Base-by-base conservation (phyloP, 1,140 invertebrate species). In the Tetramorium alpestre region DNA sequence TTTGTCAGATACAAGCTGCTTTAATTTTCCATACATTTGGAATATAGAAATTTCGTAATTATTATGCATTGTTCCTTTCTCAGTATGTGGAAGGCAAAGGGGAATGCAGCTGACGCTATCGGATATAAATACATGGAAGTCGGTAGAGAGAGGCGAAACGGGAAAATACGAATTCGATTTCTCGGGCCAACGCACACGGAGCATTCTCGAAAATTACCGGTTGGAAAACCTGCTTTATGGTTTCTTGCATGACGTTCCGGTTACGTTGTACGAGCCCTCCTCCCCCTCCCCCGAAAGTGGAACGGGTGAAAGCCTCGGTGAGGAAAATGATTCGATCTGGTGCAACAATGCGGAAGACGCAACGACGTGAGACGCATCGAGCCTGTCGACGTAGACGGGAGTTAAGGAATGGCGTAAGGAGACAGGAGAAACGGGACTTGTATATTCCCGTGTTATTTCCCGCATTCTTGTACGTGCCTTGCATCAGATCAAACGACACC, bases 241-340 rank as follows among this genome's bases (percentile, higher is more conserved):
- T 87, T 86, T 70, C 88, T 73, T 84, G 58, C 85, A 75, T 78
- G 62, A 56, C 54, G 60, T 88, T 49, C 75, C 69, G 85, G 56
- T 75, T 85, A 73, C 51, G 44, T 82, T 72, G 77, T 38, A 87
- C 65, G n/a, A 67, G 38, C 62, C 33, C 33, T 0, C 3, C 28
- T 2, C 2, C 1, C 28, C 28, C 28, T 33, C 28, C 33, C 33
- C 25, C 44, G 75, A 87, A 73, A 70, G 41, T 18, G 51, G 70
- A 58, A 49, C 73, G 73, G 87, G 80, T 54, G 85, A 75, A 73
- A 84, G 78, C 78, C 78, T 47, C 73, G 86, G 80, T 10, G 75
- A 85, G 88, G 69, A 90, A 90, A 86, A 90, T 90, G 86, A 90
- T 90, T 87, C 73, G 85, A 90, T 90, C 88, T 80, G 73, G 75